These are phyloP conservation scores for Clarias gariepinus DNA, from an alignment of 2,113 vertebrate genomes.

Conservation along the genomic window DNA sequence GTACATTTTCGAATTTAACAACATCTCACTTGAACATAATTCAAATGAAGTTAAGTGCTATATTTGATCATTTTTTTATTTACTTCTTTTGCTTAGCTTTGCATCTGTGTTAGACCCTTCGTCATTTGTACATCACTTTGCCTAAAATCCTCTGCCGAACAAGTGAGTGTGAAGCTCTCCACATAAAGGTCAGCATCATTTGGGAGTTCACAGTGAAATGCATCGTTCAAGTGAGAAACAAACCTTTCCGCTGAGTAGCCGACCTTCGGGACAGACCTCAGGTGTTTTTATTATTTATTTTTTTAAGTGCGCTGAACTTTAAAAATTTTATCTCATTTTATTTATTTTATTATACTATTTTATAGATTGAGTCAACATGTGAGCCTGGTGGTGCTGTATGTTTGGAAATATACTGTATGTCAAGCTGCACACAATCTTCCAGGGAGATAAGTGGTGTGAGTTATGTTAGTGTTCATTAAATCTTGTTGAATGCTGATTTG, in stretches of 20 bases:
- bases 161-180: not conserved
- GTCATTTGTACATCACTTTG: not conserved
- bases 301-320: slow-evolving; percentile 16
- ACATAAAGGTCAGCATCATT: slow-evolving; percentile 10
- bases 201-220: slow-evolving; percentile 4
- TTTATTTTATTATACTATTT: too few species aligned
- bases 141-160: not conserved
- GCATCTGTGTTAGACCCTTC: not conserved
- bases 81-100: not conserved
- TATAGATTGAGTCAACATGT: not conserved
- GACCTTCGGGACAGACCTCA: not conserved
- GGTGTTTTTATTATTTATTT: not conserved
- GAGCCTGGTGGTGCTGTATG: not conserved
- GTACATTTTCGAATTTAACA: not conserved
- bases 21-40: not conserved
- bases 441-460: not conserved
- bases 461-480: not conserved
- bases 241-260: slow-evolving; percentile 11
- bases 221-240: slow-evolving; percentile 6
- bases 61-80: not conserved
- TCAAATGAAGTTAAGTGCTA: not conserved
- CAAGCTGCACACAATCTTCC: not conserved
- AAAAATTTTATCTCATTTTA: too few species aligned
- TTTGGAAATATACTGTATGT: not conserved
- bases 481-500: not conserved